These are phyloP conservation scores for Notamacropus eugenii DNA, from an alignment of 2,797 vertebrate genomes.

Conservation along the genomic window DNA sequence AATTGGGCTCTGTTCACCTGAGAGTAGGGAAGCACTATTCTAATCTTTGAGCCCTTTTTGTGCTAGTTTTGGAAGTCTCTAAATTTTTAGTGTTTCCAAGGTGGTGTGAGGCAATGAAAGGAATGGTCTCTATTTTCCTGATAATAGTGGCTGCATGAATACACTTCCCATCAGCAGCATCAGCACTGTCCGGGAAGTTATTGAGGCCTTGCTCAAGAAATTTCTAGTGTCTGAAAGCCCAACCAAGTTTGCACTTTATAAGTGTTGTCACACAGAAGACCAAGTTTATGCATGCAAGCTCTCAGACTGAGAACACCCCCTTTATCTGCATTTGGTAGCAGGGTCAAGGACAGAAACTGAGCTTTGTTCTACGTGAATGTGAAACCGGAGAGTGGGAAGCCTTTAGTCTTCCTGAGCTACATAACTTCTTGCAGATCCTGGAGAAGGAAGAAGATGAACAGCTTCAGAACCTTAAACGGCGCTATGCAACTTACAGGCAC, in stretches of 20 bases:
- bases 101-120: neutral
- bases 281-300: constrained; percentile 97
- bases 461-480: constrained; percentile 86
- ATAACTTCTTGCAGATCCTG: constrained; percentile 96
- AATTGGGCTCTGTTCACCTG: neutral
- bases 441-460: constrained; percentile 96
- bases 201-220: constrained; percentile 94
- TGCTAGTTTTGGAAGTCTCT: neutral
- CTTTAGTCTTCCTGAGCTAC: constrained; percentile 95
- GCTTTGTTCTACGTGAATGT: constrained; percentile 96
- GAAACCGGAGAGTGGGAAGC: constrained; percentile 99
- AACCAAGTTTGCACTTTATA: constrained; percentile 97
- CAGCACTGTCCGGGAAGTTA: constrained; percentile 95
- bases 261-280: constrained; percentile 93
- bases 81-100: neutral
- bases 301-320: constrained; percentile 93
- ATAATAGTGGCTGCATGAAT: constrained; percentile 86
- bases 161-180: constrained; percentile 97
- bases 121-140: neutral
- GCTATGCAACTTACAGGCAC: constrained; percentile 90
- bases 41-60: neutral
- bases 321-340: constrained; percentile 94
- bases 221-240: constrained; percentile 96
- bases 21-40: neutral
- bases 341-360: constrained; percentile 92